Base-by-base conservation (phyloP, 2,888 invertebrate species). In the Drosophila planitibia region DNA sequence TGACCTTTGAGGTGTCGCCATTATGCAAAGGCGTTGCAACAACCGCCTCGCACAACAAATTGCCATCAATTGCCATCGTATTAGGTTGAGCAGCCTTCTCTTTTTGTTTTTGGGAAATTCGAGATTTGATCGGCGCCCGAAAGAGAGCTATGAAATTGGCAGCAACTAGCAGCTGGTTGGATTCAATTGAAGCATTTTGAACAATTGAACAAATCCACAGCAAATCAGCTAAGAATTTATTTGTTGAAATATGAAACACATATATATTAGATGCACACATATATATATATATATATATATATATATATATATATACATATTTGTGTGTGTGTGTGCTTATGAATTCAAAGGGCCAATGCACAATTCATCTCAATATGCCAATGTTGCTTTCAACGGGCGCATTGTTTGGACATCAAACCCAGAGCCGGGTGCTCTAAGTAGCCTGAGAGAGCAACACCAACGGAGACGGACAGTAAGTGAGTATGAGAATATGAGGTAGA, bases 291-390 rank as follows among this genome's bases (percentile, higher is more conserved):
- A 25, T 30, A 14, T 39, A 14, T 22, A 22, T 44, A 6, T 3
- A 3, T 51, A 1, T 16, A 12, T 55, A 12, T 49, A 9, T 32
- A 12, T 47, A 6, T 53, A n/a, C 7, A 14, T 35, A 9, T 32
- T 19, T 55, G 22, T 49, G 12, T 57, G 44, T 64, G 41, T 64
- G 47, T 54, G 44, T 55, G 37, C 22, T 33, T 49, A 58, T 54
- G 54, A 28, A 68, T 64, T 32, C 49, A 70, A 71, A 81, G 83
- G 74, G 83, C 73, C 83, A 79, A 87, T 51, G 63, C 30, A 76
- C 88, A 85, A 89, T 90, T 89, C 86, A 86, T 89, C 91, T 90
- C 89, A 88, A 90, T 90, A 88, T 90, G 87, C 87, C 87, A 88
- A 89, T 87, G 91, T 79, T 81, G 86, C 88, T 91, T 91, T 91